Percentiles rank a stretch among this genome's conserved stretches.
phyloP scores from a whole-genome alignment of 2,797 vertebrate genomes.

The Bradypodion pumilum region DNA sequence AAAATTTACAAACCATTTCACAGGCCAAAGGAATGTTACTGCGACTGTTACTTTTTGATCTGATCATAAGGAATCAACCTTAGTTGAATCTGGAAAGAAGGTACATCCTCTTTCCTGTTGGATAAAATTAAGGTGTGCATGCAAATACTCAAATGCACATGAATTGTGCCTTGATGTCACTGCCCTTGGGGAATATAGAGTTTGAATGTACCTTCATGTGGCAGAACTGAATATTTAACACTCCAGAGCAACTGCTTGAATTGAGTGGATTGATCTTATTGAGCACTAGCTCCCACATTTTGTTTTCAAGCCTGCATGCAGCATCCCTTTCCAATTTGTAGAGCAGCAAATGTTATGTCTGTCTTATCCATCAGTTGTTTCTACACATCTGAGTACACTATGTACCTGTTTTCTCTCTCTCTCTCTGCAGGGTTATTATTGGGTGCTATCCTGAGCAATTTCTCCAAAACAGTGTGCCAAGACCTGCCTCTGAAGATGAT shows the following conservation, averaged over 20 bases:
- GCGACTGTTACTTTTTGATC: neutral
- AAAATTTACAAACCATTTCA: neutral
- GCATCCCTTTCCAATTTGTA: neutral
- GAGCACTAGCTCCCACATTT: neutral
- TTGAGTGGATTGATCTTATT: too few relatives aligned
- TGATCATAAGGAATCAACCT: neutral
- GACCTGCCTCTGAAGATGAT: conserved; percentile 80
- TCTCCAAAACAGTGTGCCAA: conserved; percentile 76
- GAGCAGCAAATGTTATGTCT: neutral
- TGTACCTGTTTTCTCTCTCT: neutral
- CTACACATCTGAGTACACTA: neutral
- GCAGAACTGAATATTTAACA: neutral
- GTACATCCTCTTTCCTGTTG: neutral
- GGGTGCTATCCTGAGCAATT: conserved; percentile 82
- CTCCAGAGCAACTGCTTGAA: neutral
- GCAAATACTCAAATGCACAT: neutral
- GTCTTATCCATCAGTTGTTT: neutral
- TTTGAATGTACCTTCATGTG: neutral
- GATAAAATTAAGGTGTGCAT: neutral
- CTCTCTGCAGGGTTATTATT: conserved; percentile 78
- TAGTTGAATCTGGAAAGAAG: neutral
- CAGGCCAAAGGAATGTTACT: too few relatives aligned
- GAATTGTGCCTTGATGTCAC: neutral
- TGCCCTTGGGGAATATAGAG: neutral
- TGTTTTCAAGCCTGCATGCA: neutral